These are phyloP conservation scores for Furcifer pardalis DNA, from an alignment of 2,797 vertebrate species.

Conservation along the genomic window DNA sequence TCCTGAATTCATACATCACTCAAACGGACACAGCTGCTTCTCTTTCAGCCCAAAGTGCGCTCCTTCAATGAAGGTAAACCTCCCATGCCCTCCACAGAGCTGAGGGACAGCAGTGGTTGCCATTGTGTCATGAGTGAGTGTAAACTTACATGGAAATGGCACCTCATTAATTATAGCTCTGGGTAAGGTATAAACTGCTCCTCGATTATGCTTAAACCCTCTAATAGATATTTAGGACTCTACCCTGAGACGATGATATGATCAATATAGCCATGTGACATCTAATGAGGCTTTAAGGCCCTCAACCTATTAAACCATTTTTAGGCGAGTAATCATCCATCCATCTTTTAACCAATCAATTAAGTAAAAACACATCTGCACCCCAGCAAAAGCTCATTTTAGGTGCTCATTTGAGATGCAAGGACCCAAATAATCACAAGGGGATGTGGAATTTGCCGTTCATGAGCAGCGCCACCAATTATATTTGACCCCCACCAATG, in stretches of 20 bases:
- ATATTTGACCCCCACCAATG: not conserved
- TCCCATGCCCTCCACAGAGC: slow-evolving; percentile 56
- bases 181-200: slow-evolving; percentile 51
- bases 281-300: slow-evolving; percentile 11
- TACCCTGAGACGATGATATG: slow-evolving; percentile 14
- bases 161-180: slow-evolving; percentile 66
- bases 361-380: not conserved
- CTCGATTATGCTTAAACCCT: slow-evolving; percentile 51
- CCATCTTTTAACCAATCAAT: slow-evolving; percentile 3
- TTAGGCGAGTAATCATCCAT: slow-evolving; percentile 12
- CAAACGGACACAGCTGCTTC: slow-evolving; percentile 31
- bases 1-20: slow-evolving; percentile 48
- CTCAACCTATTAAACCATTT: slow-evolving; percentile 24
- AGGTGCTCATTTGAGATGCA: not conserved
- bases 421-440: not conserved
- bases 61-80: slow-evolving; percentile 71
- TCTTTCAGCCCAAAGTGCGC: slow-evolving; percentile 42
- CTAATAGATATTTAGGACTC: slow-evolving; percentile 42
- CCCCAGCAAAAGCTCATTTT: not conserved
- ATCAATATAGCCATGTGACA: slow-evolving; percentile 32
- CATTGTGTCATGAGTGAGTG: slow-evolving; percentile 67
- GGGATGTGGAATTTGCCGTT: not conserved
- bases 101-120: slow-evolving; percentile 64
- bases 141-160: slow-evolving; percentile 70
- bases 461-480: not conserved